Conservation (phyloP, 2,797 vertebrate species). For the Anguilla obscura region DNA sequence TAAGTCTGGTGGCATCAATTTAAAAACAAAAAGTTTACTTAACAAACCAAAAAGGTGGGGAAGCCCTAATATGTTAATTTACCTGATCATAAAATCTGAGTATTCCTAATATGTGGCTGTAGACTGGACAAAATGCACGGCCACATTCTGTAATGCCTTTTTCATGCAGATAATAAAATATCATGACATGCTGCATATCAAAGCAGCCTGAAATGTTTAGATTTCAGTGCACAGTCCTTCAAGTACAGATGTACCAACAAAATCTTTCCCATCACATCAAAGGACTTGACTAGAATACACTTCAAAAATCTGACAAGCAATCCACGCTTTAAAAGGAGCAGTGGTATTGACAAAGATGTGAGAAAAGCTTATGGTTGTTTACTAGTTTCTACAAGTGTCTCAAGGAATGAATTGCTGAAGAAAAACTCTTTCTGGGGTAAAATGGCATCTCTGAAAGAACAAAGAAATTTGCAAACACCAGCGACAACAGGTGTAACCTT, state of each 20-base stretch:
- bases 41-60: neutral
- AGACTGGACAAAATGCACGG: neutral
- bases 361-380: constrained; percentile 73
- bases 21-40: constrained; percentile 46
- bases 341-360: constrained; percentile 73
- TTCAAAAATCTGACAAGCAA: constrained; percentile 55
- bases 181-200: constrained; percentile 55
- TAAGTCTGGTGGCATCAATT: constrained; percentile 42
- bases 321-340: constrained; percentile 67
- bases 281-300: constrained; percentile 51
- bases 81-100: constrained; percentile 48
- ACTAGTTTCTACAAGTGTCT: constrained; percentile 70
- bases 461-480: constrained; percentile 51
- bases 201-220: constrained; percentile 75
- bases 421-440: constrained; percentile 58
- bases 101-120: neutral
- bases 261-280: constrained; percentile 66
- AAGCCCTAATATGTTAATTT: constrained; percentile 41
- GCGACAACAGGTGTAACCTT: constrained; percentile 38
- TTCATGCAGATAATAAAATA: constrained; percentile 50
- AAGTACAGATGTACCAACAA: constrained; percentile 65
- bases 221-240: constrained; percentile 63
- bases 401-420: constrained; percentile 66
- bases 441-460: constrained; percentile 55
- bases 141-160: neutral